phyloP scores from a whole-genome alignment of 2,888 invertebrate species.

The Plagodis dolabraria region DNA sequence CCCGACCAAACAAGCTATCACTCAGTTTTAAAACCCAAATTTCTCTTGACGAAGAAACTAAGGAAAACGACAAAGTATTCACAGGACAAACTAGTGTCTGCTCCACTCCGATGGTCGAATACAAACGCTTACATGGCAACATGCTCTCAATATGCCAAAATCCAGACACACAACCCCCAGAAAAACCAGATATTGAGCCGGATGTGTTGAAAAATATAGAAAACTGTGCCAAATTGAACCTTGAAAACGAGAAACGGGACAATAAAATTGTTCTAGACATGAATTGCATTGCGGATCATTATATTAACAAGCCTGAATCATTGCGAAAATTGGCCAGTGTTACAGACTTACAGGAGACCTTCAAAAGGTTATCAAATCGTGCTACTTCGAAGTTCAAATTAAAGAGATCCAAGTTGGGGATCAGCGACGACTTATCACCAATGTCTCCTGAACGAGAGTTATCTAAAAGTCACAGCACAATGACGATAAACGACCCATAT shows the following conservation, averaged over 20 bases:
- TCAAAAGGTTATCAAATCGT: constrained; percentile 83
- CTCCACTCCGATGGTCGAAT: constrained; percentile 91
- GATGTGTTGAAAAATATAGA: constrained; percentile 74
- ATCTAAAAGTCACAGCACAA: constrained; percentile 76
- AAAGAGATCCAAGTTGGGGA: constrained; percentile 56
- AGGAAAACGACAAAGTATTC: constrained; percentile 83
- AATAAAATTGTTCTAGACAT: constrained; percentile 68
- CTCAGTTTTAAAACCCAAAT: constrained; percentile 84
- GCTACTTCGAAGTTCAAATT: constrained; percentile 84
- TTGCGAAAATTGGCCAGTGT: constrained; percentile 83
- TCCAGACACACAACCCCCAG: constrained; percentile 83
- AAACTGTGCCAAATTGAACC: constrained; percentile 58
- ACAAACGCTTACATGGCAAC: constrained; percentile 89
- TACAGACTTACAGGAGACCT: constrained; percentile 86
- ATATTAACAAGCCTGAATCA: constrained; percentile 77
- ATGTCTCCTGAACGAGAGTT: constrained; percentile 53
- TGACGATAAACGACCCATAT: constrained; percentile 91
- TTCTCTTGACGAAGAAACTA: constrained; percentile 83
- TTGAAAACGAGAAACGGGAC: constrained; percentile 68
- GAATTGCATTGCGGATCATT: constrained; percentile 77
- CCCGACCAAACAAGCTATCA: constrained; percentile 83
- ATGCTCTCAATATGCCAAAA: constrained; percentile 90
- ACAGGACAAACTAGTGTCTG: constrained; percentile 90
- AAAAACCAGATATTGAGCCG: constrained; percentile 66
- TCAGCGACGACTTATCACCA: constrained; percentile 58